Base-by-base conservation (phyloP, 2,797 vertebrate species). In the Sphenodon punctatus region DNA sequence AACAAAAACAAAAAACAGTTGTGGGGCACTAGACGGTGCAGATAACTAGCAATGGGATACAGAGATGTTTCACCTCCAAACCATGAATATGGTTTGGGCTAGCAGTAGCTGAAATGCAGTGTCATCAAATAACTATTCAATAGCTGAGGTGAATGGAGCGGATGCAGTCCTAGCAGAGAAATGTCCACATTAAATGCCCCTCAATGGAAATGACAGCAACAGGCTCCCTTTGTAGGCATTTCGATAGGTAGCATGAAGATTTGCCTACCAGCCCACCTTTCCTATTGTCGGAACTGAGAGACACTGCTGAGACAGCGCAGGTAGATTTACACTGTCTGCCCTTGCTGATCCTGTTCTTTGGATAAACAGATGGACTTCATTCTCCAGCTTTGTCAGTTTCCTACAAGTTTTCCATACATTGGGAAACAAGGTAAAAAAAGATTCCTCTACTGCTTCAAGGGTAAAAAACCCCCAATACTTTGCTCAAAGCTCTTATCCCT, bases 261-360 rank as follows among this genome's bases (percentile, higher is more conserved):
- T 68, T 70, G 42, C 32, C 41, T 67, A 3, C 10, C 43, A 38
- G 74, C 58, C 55, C 14, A 4, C 6, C 1, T 11, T 38, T 16
- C 15, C 58, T 8, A 30, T 51, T 63, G 8, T 22, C 25, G n/a
- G 45, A 48, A n/a, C n/a, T 66, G 30, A 67, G 27, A 82, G 53
- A 3, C 0, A 11, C 25, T 67, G 38, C 8, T 0, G 1, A 49
- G 13, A 8, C 13, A 63, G 20, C 23, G 15, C 10, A 23, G 58
- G 15, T 5, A 22, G 8, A 25, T 55, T 48, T n/a, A 36, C 10
- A 5, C 12, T n/a, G 25, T 30, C 25, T 69, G 38, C 45, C 73
- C 25, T 13, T 39, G 27, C 32, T 34, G 2, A 20, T 3, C 6
- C 6, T 46, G 4, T 27, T 80, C 22, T 77, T 61, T 51, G 25